Evolutionary conservation across 2,797 vertebrate genomes (phyloP), one percentile per base, ranked within the genome.

Genomic region (Geotrypetes seraphini): DNA sequence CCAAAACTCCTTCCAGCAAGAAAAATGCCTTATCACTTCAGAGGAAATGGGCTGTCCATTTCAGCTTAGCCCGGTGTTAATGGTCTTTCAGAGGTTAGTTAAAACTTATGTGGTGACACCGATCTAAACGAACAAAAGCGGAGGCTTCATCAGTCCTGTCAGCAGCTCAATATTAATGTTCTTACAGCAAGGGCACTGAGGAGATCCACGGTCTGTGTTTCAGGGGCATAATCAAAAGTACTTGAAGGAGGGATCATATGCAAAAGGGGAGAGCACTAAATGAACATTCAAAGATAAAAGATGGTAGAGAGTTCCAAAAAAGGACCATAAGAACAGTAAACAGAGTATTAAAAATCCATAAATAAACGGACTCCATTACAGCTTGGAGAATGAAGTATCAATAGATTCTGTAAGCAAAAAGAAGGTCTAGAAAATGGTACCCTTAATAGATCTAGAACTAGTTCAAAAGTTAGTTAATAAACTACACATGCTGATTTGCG

Each of bases 131-230:
- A 74, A 61, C 39, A 33, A 54, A 57, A 57, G 49, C 52, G 43
- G 39, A 63, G 57, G 30, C 44, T 78, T 75, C 61, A 75, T 79
- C 72, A 73, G 6, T 41, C 47, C 66, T 71, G 72, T 63, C 69
- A 64, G 59, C 73, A 63, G 60, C 60, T 64, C 55, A 59, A 69
- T 71, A 78, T 74, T 79, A 75, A 71, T 71, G 73, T 64, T 73
- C n/a, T 63, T 47, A 55, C 47, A 67, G 65, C 59, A 76, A 80
- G 66, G 65, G 39, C 58, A 58, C 54, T 72, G 43, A 69, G 55
- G 60, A 54, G 55, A 66, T 67, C n/a, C n/a, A n/a, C 63, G 60
- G 61, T 71, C 66, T 69, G 50, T 71, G 57, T 65, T 69, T 71
- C 47, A 53, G 57, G 50, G 66, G 29, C 39, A 25, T 24, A 63